A percentile compares a stretch with the other conserved stretches of the same genome.
Conservation (phyloP, 2,113 vertebrate genomes). For the Istiophorus platypterus region DNA sequence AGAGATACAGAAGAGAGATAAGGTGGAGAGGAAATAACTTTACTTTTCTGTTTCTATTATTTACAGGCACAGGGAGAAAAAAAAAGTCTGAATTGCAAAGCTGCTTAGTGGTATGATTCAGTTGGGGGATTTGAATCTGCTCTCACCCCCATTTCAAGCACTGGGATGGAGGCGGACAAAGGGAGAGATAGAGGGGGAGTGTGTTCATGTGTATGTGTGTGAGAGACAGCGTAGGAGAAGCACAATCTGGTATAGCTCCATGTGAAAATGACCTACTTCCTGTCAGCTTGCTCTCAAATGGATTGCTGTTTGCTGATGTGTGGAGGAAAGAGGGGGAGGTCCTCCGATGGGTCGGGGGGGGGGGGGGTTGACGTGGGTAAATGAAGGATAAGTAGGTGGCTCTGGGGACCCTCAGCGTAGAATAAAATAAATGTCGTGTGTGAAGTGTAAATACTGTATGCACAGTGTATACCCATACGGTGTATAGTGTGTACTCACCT, state of each 20-base stretch:
- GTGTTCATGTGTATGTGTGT: constrained; percentile 40
- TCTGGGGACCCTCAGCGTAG: constrained; percentile 40
- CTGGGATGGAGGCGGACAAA: constrained; percentile 70
- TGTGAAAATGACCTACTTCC: constrained; percentile 86
- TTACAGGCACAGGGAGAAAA: constrained; percentile 44
- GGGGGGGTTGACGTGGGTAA: constrained; percentile 63
- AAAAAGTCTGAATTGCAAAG: constrained; percentile 74
- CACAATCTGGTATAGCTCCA: constrained; percentile 74
- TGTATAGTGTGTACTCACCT: constrained; percentile 47
- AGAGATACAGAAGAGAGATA: constrained; percentile 46
- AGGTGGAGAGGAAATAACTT: constrained; percentile 57
- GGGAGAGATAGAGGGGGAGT: constrained; percentile 58
- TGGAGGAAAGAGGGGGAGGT: constrained; percentile 42
- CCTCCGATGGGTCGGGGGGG: constrained; percentile 33
- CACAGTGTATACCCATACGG: background rate
- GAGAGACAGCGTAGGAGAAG: constrained; percentile 64
- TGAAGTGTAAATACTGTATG: constrained; percentile 43
- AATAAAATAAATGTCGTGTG: constrained; percentile 47
- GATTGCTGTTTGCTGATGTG: constrained; percentile 75
- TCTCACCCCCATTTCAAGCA: constrained; percentile 75
- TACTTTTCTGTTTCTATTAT: constrained; percentile 62
- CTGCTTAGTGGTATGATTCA: constrained; percentile 81
- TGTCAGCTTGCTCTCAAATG: constrained; percentile 75
- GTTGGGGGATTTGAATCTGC: constrained; percentile 75
- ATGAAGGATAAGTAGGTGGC: constrained; percentile 65